phyloP scores from a whole-genome alignment of 2,797 vertebrate species.

The Clamator glandarius region DNA sequence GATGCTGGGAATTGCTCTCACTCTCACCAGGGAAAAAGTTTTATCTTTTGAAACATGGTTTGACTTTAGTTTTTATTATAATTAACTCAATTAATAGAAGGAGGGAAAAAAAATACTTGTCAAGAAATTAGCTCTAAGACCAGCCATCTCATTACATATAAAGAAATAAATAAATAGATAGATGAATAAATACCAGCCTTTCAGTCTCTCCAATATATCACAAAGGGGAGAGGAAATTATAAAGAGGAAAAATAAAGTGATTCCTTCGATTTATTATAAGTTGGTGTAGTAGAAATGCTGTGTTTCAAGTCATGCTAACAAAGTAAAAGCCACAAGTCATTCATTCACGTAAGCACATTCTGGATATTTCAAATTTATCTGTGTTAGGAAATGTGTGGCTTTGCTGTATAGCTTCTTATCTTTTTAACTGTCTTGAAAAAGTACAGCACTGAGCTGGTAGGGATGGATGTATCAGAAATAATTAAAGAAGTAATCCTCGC shows the following conservation, averaged over 20 bases:
- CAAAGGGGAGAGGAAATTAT: not conserved
- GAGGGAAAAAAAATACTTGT: not conserved
- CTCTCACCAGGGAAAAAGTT: slow-evolving; percentile 27
- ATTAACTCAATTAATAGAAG: slow-evolving; percentile 27
- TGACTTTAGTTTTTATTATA: slow-evolving; percentile 33
- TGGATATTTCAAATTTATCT: not conserved
- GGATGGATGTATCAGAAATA: not conserved
- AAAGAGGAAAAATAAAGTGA: slow-evolving; percentile 16
- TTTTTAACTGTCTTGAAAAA: not conserved
- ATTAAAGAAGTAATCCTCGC: not conserved
- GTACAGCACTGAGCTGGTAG: not conserved
- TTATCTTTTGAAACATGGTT: slow-evolving; percentile 41
- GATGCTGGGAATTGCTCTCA: slow-evolving; percentile 13
- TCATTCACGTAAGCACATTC: not conserved
- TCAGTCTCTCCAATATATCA: not conserved
- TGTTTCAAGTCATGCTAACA: not conserved
- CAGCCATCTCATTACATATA: slow-evolving; percentile 23
- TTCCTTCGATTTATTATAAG: slow-evolving; percentile 12
- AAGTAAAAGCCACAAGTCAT: not conserved
- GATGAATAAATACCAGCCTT: not conserved
- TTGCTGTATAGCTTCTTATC: not conserved
- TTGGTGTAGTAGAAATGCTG: not conserved
- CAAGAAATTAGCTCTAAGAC: slow-evolving; percentile 8
- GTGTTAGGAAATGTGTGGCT: not conserved
- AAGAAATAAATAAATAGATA: not conserved